phyloP scores from a whole-genome alignment of 1,140 invertebrate species.

The Brachionus manjavacas region DNA sequence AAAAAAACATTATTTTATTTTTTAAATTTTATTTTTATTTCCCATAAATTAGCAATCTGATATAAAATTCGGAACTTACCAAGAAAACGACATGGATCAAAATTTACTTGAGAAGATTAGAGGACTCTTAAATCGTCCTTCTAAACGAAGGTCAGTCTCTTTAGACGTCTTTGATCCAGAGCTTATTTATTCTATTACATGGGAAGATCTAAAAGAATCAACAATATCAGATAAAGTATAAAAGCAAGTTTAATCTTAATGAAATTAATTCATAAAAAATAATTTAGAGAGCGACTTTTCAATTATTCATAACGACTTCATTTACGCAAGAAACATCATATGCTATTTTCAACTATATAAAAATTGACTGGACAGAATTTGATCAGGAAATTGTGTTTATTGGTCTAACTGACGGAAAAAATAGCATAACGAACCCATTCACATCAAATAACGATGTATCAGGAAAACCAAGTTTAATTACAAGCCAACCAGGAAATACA shows the following conservation, averaged over 20 bases:
- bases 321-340: not conserved
- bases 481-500: not conserved
- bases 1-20: not conserved
- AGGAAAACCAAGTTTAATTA: not conserved
- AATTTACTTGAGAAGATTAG: not conserved
- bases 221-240: not conserved
- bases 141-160: not conserved
- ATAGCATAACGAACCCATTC: not conserved
- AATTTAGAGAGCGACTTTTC: conserved; percentile 35
- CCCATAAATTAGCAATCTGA: not conserved
- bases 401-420: not conserved
- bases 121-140: not conserved
- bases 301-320: not conserved
- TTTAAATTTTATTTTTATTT: not conserved
- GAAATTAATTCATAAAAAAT: no score
- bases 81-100: not conserved
- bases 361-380: not conserved
- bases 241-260: no score
- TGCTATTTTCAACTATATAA: conserved; percentile 24
- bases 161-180: not conserved
- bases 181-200: conserved; percentile 7
- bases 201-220: conserved; percentile 8
- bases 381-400: not conserved
- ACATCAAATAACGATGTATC: not conserved
- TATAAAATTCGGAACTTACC: not conserved